These are phyloP conservation scores for Drosophila albomicans DNA, from an alignment of 1,140 invertebrate genomes.

Conservation along the genomic window DNA sequence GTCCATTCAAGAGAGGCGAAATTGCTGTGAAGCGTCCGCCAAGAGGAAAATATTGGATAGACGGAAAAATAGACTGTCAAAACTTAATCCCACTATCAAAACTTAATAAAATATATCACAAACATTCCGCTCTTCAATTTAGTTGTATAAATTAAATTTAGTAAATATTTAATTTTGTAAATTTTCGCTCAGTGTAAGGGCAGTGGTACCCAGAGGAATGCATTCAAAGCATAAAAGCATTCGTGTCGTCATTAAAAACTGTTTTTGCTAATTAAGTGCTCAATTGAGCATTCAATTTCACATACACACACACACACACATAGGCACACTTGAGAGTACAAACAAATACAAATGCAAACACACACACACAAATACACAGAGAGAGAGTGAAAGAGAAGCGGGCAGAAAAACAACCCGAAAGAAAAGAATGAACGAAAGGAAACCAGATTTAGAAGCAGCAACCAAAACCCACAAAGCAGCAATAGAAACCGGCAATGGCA, in stretches of 20 bases:
- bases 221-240: constrained; percentile 74
- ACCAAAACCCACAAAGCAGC: constrained; percentile 36
- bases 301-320: constrained; percentile 53
- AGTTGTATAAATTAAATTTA: neutral
- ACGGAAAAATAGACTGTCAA: too few species aligned
- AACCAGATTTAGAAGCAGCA: constrained; percentile 56
- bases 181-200: constrained; percentile 49
- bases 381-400: neutral
- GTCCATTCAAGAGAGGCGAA: too few species aligned
- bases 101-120: too few species aligned
- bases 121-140: too few species aligned
- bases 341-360: constrained; percentile 48
- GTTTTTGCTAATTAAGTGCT: constrained; percentile 84
- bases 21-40: too few species aligned
- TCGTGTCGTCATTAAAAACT: constrained; percentile 84
- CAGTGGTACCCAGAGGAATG: constrained; percentile 47
- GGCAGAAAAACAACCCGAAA: constrained; percentile 32
- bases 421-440: constrained; percentile 42
- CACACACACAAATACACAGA: constrained; percentile 2
- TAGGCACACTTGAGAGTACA: constrained; percentile 22
- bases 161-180: too few species aligned
- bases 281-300: constrained; percentile 84
- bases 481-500: constrained; percentile 35
- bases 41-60: too few species aligned
- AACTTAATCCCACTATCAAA: too few species aligned